These are phyloP conservation scores for Stylophora pistillata DNA, from an alignment of 64 coral and sea anemone genomes.

Conservation along the genomic window DNA sequence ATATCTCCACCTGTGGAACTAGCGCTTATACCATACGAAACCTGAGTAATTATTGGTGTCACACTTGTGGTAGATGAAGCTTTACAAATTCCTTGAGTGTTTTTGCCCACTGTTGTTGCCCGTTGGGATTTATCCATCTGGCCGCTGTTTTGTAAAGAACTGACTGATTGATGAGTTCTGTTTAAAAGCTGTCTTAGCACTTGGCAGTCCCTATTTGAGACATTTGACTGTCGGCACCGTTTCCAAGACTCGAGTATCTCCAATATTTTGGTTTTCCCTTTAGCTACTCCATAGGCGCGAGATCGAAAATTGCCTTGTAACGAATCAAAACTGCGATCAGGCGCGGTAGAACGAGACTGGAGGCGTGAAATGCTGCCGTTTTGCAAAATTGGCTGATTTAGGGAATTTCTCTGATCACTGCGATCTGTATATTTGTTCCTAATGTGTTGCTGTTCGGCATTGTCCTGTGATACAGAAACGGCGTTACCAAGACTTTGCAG, in stretches of 20 bases:
- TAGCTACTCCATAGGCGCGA: not conserved
- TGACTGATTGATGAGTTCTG: not conserved
- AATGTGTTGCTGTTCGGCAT: not conserved
- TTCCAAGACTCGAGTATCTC: not conserved
- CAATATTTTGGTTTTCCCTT: not conserved
- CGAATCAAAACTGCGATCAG: not conserved
- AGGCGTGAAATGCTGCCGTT: not conserved
- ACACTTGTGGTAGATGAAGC: too few relatives aligned
- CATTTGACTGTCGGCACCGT: not conserved
- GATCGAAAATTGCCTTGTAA: not conserved
- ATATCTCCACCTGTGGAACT: not conserved
- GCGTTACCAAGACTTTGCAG: not conserved
- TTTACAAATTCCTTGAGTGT: not conserved
- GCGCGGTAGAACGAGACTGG: not conserved
- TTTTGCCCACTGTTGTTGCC: not conserved
- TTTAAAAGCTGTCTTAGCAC: constrained; percentile 12
- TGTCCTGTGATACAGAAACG: not conserved
- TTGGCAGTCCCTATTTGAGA: not conserved
- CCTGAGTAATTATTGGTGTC: constrained; percentile 5
- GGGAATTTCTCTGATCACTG: not conserved
- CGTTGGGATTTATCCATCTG: too few relatives aligned
- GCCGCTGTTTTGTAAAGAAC: not conserved
- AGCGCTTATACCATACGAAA: not conserved
- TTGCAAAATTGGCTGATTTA: not conserved
- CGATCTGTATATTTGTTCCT: not conserved